Conservation (phyloP, 2,888 invertebrate genomes). For the Mythimna lalbum region DNA sequence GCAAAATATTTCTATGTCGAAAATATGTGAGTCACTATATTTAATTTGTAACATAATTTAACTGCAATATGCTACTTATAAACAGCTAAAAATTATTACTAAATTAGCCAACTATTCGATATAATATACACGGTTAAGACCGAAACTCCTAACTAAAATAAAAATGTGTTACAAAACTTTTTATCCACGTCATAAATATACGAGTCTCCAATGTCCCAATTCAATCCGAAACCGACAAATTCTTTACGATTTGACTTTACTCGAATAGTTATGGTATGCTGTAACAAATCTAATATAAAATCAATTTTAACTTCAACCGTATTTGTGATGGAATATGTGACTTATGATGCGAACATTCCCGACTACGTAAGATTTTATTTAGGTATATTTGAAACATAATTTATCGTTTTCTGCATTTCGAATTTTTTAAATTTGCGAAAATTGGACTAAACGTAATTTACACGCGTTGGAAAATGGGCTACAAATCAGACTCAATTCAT, state of each 20-base stretch:
- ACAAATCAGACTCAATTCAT: too few species aligned
- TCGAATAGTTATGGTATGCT: neutral
- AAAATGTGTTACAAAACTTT: too few species aligned
- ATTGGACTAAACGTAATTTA: too few species aligned
- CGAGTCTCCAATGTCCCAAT: neutral
- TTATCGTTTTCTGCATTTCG: neutral
- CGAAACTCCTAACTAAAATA: neutral
- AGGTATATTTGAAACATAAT: neutral
- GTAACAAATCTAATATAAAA: conserved; percentile 40
- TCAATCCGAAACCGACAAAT: conserved; percentile 5
- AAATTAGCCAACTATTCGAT: too few species aligned
- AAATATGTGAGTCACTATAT: too few species aligned
- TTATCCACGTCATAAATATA: neutral
- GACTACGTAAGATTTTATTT: neutral
- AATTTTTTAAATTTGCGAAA: too few species aligned
- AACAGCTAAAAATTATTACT: too few species aligned
- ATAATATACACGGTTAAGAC: too few species aligned
- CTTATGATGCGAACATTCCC: neutral
- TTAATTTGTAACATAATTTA: too few species aligned
- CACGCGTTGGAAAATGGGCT: neutral
- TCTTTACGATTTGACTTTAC: neutral
- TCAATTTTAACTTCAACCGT: conserved; percentile 28
- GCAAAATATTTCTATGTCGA: too few species aligned
- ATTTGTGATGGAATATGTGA: conserved; percentile 8
- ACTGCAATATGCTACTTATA: too few species aligned